Evolutionary conservation across 2,113 vertebrate species (phyloP).

Genomic region (Zeus faber): DNA sequence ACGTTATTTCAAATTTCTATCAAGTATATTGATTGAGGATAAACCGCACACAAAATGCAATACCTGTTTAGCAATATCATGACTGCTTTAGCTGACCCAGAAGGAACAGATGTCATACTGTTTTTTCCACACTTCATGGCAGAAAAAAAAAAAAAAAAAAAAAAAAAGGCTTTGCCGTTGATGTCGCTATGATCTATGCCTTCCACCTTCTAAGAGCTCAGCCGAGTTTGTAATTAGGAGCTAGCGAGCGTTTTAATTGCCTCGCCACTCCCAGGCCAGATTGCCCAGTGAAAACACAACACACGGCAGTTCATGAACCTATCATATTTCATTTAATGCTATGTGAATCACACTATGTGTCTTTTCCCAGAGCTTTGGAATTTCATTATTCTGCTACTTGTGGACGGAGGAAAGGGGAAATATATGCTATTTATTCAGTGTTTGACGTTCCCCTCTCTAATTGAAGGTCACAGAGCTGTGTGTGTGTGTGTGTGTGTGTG

Average conservation of each 20-base stretch:
- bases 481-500: slow-evolving; percentile 11
- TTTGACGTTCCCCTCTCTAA: slow-evolving; percentile 38
- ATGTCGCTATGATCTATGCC: slow-evolving; percentile 35
- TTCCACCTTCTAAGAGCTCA: slow-evolving; percentile 48
- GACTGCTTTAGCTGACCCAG: no score
- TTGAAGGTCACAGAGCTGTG: slow-evolving; percentile 36
- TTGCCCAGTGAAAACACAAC: slow-evolving; percentile 55
- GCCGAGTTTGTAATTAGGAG: slow-evolving; percentile 64
- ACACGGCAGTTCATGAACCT: slow-evolving; percentile 55
- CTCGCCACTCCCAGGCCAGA: slow-evolving; percentile 56
- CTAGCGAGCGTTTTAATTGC: slow-evolving; percentile 53
- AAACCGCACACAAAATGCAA: no score
- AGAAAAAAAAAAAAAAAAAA: no score
- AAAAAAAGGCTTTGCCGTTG: no score
- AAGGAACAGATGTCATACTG: no score
- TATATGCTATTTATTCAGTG: slow-evolving; percentile 39
- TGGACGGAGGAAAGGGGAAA: slow-evolving; percentile 24
- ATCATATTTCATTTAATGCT: slow-evolving; percentile 63
- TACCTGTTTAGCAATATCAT: no score
- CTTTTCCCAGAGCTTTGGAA: slow-evolving; percentile 70
- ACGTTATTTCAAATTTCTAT: no score
- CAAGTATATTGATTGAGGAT: no score
- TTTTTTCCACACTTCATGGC: no score
- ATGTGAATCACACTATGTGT: slow-evolving; percentile 59
- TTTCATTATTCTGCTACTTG: slow-evolving; percentile 43